These are phyloP conservation scores for Diplodus sargus DNA, from an alignment of 2,797 vertebrate genomes.

Conservation along the genomic window DNA sequence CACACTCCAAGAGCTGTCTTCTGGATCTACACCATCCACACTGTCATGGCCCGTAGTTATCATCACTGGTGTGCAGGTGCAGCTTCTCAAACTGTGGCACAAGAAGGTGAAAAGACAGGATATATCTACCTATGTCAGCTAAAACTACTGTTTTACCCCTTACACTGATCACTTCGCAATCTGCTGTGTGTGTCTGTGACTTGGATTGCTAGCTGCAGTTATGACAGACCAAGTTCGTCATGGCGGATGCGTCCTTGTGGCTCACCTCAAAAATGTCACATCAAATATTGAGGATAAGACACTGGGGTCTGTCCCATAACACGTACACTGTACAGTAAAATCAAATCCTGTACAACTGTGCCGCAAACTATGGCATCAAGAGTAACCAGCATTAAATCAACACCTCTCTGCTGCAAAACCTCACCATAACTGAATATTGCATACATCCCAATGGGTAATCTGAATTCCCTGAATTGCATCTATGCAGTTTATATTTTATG, in stretches of 20 bases:
- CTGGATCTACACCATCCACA: no score
- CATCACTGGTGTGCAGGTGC: background rate
- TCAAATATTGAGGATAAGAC: conserved; percentile 21
- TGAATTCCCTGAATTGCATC: conserved; percentile 8
- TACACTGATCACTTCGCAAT: background rate
- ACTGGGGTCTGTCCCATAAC: background rate
- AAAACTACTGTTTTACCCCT: background rate
- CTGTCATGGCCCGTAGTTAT: no score
- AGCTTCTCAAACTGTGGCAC: background rate
- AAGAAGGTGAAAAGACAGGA: background rate
- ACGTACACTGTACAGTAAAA: background rate
- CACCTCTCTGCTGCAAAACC: background rate
- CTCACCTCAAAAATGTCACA: conserved; percentile 21
- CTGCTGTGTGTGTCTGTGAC: background rate
- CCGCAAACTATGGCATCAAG: background rate
- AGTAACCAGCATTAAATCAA: background rate
- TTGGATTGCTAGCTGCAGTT: conserved; percentile 1
- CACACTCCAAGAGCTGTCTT: no score
- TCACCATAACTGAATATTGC: background rate
- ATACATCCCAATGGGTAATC: background rate
- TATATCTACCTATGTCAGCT: no score
- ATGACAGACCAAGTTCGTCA: background rate
- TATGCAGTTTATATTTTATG: conserved; percentile 14
- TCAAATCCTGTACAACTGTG: background rate
- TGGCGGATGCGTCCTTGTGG: background rate